A percentile compares a stretch with the other conserved stretches of the same genome.
These are phyloP conservation scores for Galemys pyrenaicus DNA, from an alignment of 2,113 vertebrate genomes.

Conservation along the genomic window DNA sequence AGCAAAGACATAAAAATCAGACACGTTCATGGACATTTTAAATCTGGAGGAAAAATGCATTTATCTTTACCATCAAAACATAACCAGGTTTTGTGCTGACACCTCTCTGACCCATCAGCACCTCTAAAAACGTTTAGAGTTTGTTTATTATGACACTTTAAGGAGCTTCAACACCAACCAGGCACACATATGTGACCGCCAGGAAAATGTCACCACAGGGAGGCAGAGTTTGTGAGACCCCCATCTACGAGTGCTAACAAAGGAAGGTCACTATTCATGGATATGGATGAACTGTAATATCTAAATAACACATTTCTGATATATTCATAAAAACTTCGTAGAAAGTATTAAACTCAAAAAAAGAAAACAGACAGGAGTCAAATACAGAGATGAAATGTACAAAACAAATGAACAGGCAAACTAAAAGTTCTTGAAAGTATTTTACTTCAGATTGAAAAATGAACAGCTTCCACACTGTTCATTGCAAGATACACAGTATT, in stretches of 20 bases:
- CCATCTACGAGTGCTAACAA: background rate
- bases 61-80: background rate
- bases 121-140: background rate
- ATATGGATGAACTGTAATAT: conserved; percentile 72
- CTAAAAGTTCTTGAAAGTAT: conserved; percentile 88
- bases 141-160: background rate
- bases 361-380: conserved; percentile 81
- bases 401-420: conserved; percentile 89
- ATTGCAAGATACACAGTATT: conserved; percentile 89
- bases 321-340: conserved; percentile 82
- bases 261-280: conserved; percentile 66
- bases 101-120: background rate
- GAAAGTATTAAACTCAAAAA: conserved; percentile 83
- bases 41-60: background rate
- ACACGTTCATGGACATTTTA: background rate
- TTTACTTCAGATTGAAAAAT: conserved; percentile 89
- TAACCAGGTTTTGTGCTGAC: background rate
- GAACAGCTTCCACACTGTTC: conserved; percentile 87
- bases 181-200: background rate
- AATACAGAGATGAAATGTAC: conserved; percentile 86
- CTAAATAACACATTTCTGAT: conserved; percentile 82
- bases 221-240: background rate
- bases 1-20: background rate
- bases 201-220: background rate
- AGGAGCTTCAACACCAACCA: background rate